Conservation (phyloP, 2,888 invertebrate genomes). For the Cheilosia vernalis region DNA sequence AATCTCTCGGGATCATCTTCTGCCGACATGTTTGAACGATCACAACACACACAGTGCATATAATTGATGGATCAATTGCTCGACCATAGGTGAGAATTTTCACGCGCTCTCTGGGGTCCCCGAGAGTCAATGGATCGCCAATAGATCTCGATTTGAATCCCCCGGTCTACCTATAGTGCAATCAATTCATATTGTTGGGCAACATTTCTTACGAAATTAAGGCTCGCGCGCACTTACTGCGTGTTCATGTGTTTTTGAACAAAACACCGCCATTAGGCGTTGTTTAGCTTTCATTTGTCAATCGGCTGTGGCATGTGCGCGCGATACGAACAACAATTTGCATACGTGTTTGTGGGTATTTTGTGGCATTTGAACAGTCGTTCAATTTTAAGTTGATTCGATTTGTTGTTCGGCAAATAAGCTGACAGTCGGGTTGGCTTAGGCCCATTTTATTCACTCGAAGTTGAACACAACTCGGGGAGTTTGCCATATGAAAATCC, state of each 20-base stretch:
- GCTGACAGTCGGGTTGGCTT: slow-evolving; percentile 19
- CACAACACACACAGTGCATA: slow-evolving; percentile 39
- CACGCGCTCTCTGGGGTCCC: slow-evolving; percentile 65
- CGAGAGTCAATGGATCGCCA: slow-evolving; percentile 59
- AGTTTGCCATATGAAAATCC: too few species aligned
- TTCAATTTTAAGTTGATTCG: slow-evolving; percentile 25
- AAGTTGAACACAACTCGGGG: too few species aligned
- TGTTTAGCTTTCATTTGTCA: slow-evolving; percentile 71
- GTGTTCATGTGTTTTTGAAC: slow-evolving; percentile 45
- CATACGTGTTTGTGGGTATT: slow-evolving; percentile 33
- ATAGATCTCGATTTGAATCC: slow-evolving; percentile 54
- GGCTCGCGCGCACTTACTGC: slow-evolving; percentile 39
- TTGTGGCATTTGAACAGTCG: slow-evolving; percentile 7
- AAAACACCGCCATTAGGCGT: slow-evolving; percentile 59
- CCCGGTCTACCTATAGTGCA: slow-evolving; percentile 42
- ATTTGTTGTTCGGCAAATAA: slow-evolving; percentile 42
- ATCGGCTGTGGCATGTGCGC: slow-evolving; percentile 8
- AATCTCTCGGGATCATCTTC: slow-evolving; percentile 38
- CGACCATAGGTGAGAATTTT: slow-evolving; percentile 71
- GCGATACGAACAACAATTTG: slow-evolving; percentile 31
- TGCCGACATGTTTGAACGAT: slow-evolving; percentile 53
- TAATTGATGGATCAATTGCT: slow-evolving; percentile 72
- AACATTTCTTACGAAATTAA: slow-evolving; percentile 47
- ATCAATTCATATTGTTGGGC: slow-evolving; percentile 70
- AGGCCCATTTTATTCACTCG: too few species aligned